Evolutionary conservation across 2,113 vertebrate species (phyloP), one percentile per base, ranked within the genome.

Genomic region (Empidonax alnorum): DNA sequence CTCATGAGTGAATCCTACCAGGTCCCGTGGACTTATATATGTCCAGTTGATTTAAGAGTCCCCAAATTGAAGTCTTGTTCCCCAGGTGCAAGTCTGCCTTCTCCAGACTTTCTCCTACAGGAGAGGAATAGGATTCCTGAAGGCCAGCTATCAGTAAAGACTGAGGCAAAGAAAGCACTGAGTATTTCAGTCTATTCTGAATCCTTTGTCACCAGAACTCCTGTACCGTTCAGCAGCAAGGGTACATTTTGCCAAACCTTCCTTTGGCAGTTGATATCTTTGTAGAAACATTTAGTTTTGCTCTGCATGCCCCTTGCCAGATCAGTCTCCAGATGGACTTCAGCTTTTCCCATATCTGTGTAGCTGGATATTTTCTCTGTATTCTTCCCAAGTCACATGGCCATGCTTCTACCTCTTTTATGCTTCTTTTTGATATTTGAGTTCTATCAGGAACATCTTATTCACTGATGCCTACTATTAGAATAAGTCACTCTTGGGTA

Each of bases 61-160:
- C 16, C 9, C 17, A 69, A 25, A 47, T 17, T 3, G 46, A 11
- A 37, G 74, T 20, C 8, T 78, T 0, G 0, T 55, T 9, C 4
- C 20, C 7, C 11, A 68, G 50, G 6, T 6, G 3, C 46, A 81
- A 47, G 11, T 39, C 4, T 84, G 49, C 19, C 20, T 88, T 86
- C 8, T 79, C 56, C 52, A 39, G 37, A 52, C 18, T 58, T 53
- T 63, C 9, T 83, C 4, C 37, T 15, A 50, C 13, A 80, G 25
- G 52, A 79, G 17, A 68, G 7, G 31, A 72, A 37, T 5, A 59
- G 17, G 12, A 50, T 59, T 67, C 35, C 22, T 65, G 53, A 50
- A 68, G 9, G 13, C 9, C 16, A 49, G 31, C 46, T 56, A 56
- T 42, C 21, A n/a, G 3, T 30, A 55, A 66, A 69, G 66, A 58